Percentiles rank a stretch among this genome's conserved stretches.
phyloP scores from a whole-genome alignment of 2,797 vertebrate species.

The Micrastur ruficollis region DNA sequence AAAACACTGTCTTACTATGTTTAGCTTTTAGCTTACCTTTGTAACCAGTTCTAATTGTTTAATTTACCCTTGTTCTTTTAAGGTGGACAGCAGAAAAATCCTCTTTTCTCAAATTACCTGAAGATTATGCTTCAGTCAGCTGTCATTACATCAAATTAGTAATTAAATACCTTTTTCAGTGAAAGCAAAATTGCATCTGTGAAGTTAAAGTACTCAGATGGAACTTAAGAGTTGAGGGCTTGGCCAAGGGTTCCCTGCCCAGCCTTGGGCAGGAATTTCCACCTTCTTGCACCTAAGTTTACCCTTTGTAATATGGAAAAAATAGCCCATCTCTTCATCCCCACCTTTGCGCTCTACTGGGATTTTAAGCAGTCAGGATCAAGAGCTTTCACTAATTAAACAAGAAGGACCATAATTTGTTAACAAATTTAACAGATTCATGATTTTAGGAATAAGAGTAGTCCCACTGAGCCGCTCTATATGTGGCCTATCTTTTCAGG shows the following conservation, averaged over 20 bases:
- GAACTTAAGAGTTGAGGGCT: background rate
- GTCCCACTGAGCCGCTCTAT: background rate
- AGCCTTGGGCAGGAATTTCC: background rate
- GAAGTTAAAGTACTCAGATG: background rate
- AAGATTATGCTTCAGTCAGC: background rate
- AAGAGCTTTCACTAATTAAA: background rate
- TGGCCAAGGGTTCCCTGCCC: background rate
- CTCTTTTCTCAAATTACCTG: background rate
- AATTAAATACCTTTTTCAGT: background rate
- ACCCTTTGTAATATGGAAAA: background rate
- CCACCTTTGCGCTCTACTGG: background rate
- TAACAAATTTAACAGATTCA: background rate
- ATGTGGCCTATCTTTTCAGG: background rate
- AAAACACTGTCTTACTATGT: slow-evolving; percentile 64
- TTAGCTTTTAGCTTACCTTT: slow-evolving; percentile 60
- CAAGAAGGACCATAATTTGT: background rate
- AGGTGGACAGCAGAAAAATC: slow-evolving; percentile 12
- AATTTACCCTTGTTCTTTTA: background rate
- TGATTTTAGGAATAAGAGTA: background rate
- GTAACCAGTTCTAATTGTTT: slow-evolving; percentile 34
- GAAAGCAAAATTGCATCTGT: background rate
- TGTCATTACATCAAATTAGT: background rate
- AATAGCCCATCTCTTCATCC: background rate
- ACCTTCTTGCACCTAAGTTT: background rate
- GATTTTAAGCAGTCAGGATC: background rate